These are phyloP conservation scores for Diaperis boleti DNA, from an alignment of 2,888 invertebrate genomes.

Conservation along the genomic window DNA sequence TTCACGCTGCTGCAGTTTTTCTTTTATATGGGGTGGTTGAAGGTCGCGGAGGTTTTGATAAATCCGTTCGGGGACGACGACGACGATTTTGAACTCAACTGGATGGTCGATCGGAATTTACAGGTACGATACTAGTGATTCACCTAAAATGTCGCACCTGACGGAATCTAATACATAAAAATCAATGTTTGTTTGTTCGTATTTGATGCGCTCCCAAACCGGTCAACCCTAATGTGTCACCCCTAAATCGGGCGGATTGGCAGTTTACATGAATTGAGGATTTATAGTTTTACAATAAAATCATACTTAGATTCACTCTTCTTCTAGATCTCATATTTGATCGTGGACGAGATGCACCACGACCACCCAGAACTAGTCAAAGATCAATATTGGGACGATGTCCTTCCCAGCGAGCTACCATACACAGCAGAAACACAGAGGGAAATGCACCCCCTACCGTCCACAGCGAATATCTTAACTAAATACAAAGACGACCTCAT, in stretches of 20 bases:
- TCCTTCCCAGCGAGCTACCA: constrained; percentile 87
- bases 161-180: too few species aligned
- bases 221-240: too few species aligned
- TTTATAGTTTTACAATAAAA: too few species aligned
- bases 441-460: constrained; percentile 88
- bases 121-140: constrained; percentile 56
- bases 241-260: too few species aligned
- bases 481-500: constrained; percentile 67
- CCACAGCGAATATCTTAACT: constrained; percentile 84
- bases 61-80: constrained; percentile 95
- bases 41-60: constrained; percentile 91
- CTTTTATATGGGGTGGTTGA: constrained; percentile 92
- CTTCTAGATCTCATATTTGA: constrained; percentile 81
- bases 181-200: too few species aligned
- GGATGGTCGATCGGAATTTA: constrained; percentile 92
- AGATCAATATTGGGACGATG: constrained; percentile 94
- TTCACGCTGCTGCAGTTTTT: constrained; percentile 91
- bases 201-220: too few species aligned
- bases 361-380: constrained; percentile 89
- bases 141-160: too few species aligned
- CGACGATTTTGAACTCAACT: constrained; percentile 92
- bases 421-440: constrained; percentile 82
- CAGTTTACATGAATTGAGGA: too few species aligned
- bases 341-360: constrained; percentile 95
- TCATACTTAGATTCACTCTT: too few species aligned